Evolutionary conservation across 2,797 vertebrate genomes (phyloP).

Genomic region (Micropoecilia bifurca): DNA sequence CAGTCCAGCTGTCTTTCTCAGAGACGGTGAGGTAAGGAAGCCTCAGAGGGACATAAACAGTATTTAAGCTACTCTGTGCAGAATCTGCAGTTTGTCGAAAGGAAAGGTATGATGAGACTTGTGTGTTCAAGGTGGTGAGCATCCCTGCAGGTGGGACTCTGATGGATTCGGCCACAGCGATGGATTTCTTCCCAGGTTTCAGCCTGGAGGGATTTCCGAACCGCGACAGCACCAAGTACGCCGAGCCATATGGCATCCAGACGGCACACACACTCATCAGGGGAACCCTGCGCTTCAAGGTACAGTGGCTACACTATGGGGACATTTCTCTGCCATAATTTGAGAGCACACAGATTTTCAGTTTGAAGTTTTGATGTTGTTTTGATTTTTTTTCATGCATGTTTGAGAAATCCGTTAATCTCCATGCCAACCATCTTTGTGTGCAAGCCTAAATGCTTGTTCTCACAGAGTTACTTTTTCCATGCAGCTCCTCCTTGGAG

Average conservation of each 20-base stretch:
- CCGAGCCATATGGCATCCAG: conserved; percentile 88
- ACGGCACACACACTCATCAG: conserved; percentile 90
- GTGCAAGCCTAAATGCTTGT: too few species aligned
- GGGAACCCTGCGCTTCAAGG: conserved; percentile 94
- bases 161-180: conserved; percentile 82
- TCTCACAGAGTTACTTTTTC: too few species aligned
- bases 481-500: too few species aligned
- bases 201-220: conserved; percentile 96
- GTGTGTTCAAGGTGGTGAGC: conserved; percentile 82
- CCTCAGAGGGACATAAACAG: neutral
- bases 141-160: conserved; percentile 87
- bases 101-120: neutral
- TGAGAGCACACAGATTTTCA: too few species aligned
- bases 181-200: conserved; percentile 94
- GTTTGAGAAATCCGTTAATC: too few species aligned
- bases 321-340: neutral
- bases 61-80: neutral
- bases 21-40: conserved; percentile 85
- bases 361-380: too few species aligned
- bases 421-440: too few species aligned
- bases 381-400: too few species aligned
- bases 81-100: neutral
- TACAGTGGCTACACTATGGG: conserved; percentile 50
- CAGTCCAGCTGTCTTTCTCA: conserved; percentile 88
- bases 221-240: conserved; percentile 93